Conservation (phyloP, 2,797 vertebrate genomes). For the Poecile montanus region DNA sequence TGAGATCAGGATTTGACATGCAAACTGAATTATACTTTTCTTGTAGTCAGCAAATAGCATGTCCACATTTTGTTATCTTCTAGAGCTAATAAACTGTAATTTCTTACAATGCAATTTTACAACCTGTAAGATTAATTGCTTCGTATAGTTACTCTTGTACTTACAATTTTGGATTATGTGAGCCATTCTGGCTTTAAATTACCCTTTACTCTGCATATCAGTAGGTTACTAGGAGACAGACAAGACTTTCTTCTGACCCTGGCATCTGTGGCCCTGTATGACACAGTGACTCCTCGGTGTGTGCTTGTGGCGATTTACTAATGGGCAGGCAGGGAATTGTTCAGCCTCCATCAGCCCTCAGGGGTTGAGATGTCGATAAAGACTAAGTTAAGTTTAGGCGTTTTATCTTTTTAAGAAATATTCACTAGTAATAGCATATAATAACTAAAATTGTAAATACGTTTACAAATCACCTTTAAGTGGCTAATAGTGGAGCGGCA, state of each 20-base stretch:
- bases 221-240: not conserved
- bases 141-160: not conserved
- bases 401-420: not conserved
- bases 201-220: not conserved
- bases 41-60: not conserved
- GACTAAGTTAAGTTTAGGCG: not conserved
- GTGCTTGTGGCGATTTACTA: not conserved
- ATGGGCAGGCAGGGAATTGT: accelerated
- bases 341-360: not conserved
- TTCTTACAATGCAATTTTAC: not conserved
- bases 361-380: not conserved
- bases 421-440: not conserved
- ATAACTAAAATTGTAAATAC: not conserved
- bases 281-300: not conserved
- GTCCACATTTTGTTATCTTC: not conserved
- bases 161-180: not conserved
- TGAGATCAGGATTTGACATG: not conserved
- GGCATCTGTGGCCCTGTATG: accelerated
- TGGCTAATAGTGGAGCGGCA: accelerated
- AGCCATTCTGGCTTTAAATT: not conserved
- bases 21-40: not conserved
- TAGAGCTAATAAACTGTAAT: not conserved
- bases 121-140: not conserved
- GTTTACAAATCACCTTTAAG: not conserved
- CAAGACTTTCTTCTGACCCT: not conserved